Evolutionary conservation across 2,113 vertebrate genomes (phyloP).

Genomic region (Thunnus maccoyii): DNA sequence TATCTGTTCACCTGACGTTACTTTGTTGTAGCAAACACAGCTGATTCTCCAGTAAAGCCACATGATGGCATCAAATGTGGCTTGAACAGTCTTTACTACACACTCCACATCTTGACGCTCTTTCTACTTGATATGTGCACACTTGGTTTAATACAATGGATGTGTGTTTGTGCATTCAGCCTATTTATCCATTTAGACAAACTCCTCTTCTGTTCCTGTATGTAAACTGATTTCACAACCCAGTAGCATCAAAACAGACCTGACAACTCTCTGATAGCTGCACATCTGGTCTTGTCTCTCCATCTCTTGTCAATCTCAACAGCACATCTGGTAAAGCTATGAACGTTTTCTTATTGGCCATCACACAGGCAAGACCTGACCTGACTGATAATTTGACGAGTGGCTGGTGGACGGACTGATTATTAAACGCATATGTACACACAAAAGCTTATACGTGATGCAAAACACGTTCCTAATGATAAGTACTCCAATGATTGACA

Average conservation of each 20-base stretch:
- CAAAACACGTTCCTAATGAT: background rate
- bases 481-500: too few species aligned
- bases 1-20: background rate
- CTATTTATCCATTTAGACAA: background rate
- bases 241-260: conserved; percentile 2
- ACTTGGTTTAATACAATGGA: background rate
- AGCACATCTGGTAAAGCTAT: conserved; percentile 32
- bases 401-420: background rate
- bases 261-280: background rate
- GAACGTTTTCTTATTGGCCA: background rate
- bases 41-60: background rate
- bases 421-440: background rate
- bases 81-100: too few species aligned
- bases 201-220: background rate
- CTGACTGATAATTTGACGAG: background rate
- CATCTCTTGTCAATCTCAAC: conserved; percentile 18
- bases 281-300: conserved; percentile 41
- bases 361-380: conserved; percentile 1
- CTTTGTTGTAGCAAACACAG: background rate
- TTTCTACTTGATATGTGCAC: background rate
- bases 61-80: background rate
- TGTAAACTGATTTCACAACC: conserved; percentile 13
- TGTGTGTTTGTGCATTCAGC: background rate
- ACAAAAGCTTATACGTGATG: background rate
- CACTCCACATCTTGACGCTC: background rate